These are phyloP conservation scores for Melikaiella ostensackeni DNA, from an alignment of 2,888 invertebrate genomes.

Conservation along the genomic window DNA sequence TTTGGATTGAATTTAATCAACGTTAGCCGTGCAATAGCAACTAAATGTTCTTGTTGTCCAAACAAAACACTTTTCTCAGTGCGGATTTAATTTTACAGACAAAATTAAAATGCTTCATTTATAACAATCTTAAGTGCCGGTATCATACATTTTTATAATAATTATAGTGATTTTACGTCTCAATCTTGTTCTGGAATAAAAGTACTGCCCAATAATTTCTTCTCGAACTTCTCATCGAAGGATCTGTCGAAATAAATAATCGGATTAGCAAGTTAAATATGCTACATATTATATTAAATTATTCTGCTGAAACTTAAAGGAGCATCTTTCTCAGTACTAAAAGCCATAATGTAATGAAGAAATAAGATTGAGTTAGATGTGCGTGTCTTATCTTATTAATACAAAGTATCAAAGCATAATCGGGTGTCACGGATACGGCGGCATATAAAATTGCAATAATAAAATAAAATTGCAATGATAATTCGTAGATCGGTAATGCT, in stretches of 20 bases:
- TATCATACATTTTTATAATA: too few species aligned
- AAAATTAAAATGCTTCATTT: too few species aligned
- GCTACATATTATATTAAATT: not conserved
- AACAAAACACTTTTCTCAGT: too few species aligned
- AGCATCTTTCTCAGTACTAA: not conserved
- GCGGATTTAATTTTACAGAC: too few species aligned
- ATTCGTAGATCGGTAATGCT: conserved; percentile 17
- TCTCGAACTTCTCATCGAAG: not conserved
- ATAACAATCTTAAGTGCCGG: too few species aligned
- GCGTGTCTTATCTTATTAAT: not conserved
- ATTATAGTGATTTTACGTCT: too few species aligned
- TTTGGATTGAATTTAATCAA: too few species aligned
- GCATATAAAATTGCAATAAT: not conserved
- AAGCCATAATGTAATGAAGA: not conserved
- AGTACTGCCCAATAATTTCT: not conserved
- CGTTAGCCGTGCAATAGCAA: too few species aligned
- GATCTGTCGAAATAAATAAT: not conserved
- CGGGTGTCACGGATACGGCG: conserved; percentile 1
- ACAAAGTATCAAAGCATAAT: conserved; percentile 21
- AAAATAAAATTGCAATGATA: conserved; percentile 38
- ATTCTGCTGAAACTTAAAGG: not conserved
- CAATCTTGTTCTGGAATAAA: too few species aligned
- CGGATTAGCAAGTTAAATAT: not conserved
- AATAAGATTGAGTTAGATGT: not conserved
- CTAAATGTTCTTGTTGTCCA: too few species aligned